A percentile compares a stretch with the other conserved stretches of the same genome.
Evolutionary conservation across 2,113 vertebrate species (phyloP).

Genomic region (Gracilinanus agilis): DNA sequence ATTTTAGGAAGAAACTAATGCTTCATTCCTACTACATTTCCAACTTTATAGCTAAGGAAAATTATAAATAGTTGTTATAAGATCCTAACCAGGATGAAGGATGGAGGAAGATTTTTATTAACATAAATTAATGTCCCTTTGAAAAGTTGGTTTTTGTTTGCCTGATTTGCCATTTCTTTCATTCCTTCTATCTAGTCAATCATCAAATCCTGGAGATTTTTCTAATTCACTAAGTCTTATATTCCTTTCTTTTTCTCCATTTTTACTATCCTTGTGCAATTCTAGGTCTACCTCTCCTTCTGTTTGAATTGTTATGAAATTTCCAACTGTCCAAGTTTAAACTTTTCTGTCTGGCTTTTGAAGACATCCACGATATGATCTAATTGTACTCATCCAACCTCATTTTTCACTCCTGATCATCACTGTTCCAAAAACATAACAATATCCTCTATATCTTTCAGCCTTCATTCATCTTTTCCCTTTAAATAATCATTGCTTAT

Average conservation of each 20-base stretch:
- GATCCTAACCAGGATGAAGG: neutral
- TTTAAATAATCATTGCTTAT: neutral
- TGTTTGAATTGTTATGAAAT: neutral
- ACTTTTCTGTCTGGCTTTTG: neutral
- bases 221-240: neutral
- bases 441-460: too few species aligned
- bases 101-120: neutral
- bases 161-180: neutral
- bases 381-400: neutral
- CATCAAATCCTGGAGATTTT: neutral
- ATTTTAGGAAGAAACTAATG: neutral
- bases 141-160: neutral
- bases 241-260: neutral
- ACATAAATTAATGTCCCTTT: neutral
- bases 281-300: neutral
- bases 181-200: neutral
- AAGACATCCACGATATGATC: neutral
- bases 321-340: neutral
- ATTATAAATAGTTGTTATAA: neutral
- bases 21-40: neutral
- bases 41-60: neutral
- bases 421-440: neutral
- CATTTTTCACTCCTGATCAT: neutral
- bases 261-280: neutral
- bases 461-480: neutral